Evolutionary conservation across 1,140 invertebrate genomes (phyloP), one percentile per base, ranked within the genome.

Genomic region (Cotesia glomerata): DNA sequence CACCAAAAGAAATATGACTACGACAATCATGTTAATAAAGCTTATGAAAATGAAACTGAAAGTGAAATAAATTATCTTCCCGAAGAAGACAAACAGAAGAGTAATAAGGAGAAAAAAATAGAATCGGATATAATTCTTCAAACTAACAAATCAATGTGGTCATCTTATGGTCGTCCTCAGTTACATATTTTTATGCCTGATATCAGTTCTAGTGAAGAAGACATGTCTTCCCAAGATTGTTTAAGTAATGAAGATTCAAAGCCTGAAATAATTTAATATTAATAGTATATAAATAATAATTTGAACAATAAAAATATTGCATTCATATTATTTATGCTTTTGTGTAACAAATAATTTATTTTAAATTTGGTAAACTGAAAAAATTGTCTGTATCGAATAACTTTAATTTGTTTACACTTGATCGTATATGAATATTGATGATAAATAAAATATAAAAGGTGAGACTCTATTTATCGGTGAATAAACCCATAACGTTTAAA

Each of bases 101-200:
- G 32, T 32, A 3, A 3, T 63, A 13, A 18, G 32, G 14, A 51
- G 11, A 68, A 65, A 34, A 34, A 74, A 35, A 70, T n/a, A 34
- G 52, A 59, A n/a, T 4, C 8, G 9, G 59, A 54, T 9, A 45
- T 61, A 52, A 18, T 64, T 67, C 56, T n/a, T 13, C n/a, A 63
- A 26, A 36, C 54, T 59, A 51, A 26, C 32, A 45, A 72, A 52
- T 52, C 61, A 4, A n/a, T 45, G n/a, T 81, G 75, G 76, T 56
- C 69, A 0, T 68, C 74, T 2, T 59, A 74, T 11, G 76, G 74
- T 8, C 81, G 81, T 56, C 77, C 80, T 0, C 90, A 92, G 78
- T 84, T 93, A 11, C 91, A 93, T 76, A 91, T 93, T 61, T 91
- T 92, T 75, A 90, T 93, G 87, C 92, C 92, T 0, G 88, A 87